These are phyloP conservation scores for Zaprionus nigranus DNA, from an alignment of 1,140 invertebrate genomes.

Conservation along the genomic window DNA sequence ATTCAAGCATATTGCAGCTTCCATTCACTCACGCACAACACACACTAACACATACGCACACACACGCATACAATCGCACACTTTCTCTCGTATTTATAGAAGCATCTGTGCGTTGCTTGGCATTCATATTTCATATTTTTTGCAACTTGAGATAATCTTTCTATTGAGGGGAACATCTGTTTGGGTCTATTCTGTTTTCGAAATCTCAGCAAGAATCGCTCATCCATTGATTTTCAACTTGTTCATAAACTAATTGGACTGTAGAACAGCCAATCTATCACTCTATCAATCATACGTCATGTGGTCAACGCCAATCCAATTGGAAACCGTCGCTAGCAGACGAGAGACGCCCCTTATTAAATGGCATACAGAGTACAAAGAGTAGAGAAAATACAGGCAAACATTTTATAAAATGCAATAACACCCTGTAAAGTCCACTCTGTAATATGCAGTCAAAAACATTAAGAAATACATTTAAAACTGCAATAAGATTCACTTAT, in stretches of 20 bases:
- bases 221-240: conserved; percentile 17
- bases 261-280: conserved; percentile 13
- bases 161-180: conserved; percentile 9
- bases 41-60: neutral
- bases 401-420: too few species aligned
- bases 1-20: conserved; percentile 31
- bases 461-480: too few species aligned
- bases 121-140: conserved; percentile 34
- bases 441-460: too few species aligned
- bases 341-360: neutral
- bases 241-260: conserved; percentile 21
- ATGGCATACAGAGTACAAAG: neutral
- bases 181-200: neutral
- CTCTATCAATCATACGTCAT: conserved; percentile 49
- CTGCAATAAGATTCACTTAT: too few species aligned
- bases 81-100: conserved; percentile 35
- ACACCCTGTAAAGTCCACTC: too few species aligned
- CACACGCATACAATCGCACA: conserved; percentile 12
- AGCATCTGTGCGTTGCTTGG: conserved; percentile 26
- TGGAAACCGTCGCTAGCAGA: neutral
- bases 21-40: conserved; percentile 14
- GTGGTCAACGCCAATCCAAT: conserved; percentile 35
- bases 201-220: neutral
- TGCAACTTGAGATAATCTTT: conserved; percentile 17
- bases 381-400: too few species aligned